Evolutionary conservation across 1,140 invertebrate species (phyloP), one percentile per base, ranked within the genome.

Genomic region (Delia radicum): DNA sequence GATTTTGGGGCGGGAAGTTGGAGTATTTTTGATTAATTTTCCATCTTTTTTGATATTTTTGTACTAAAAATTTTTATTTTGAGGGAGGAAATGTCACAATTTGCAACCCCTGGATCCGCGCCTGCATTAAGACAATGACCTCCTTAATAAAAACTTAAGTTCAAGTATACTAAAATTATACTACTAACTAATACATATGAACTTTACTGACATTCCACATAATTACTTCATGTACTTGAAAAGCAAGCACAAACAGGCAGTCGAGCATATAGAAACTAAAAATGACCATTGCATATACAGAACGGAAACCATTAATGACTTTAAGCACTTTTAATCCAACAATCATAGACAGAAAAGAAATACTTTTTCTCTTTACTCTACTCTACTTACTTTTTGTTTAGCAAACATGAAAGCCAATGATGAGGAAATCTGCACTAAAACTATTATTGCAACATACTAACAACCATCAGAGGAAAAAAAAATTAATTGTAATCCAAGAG

Each of bases 291-390:
- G n/a, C 48, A 55, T 21, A 42, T 55, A 55, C n/a, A 55, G 48
- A 55, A 55, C 48, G 48, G 48, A 55, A 55, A 55, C 48, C 48
- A 55, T 55, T 55, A 55, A 55, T 55, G 48, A 55, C 18, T 55
- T 55, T 55, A 55, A 55, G 48, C 48, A 55, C 48, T 55, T 55
- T 55, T 55, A 55, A 55, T 55, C 48, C 48, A 55, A 55, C 48
- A 55, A 55, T 55, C 48, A 55, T 55, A 55, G 48, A 55, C 48
- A 55, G n/a, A 55, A 18, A 21, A 55, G 48, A 55, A 7, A 15
- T 10, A 2, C 8, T 55, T 24, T 55, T 55, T 55, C 24, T 37
- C 13, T 37, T 37, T 55, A 8, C 21, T 55, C 48, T 55, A 21
- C n/a, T 55, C n/a, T 2, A 18, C 2, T 2, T 3, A 21, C 21